Base-by-base conservation (phyloP, 2,113 vertebrate species). In the Hippopotamus amphibius region DNA sequence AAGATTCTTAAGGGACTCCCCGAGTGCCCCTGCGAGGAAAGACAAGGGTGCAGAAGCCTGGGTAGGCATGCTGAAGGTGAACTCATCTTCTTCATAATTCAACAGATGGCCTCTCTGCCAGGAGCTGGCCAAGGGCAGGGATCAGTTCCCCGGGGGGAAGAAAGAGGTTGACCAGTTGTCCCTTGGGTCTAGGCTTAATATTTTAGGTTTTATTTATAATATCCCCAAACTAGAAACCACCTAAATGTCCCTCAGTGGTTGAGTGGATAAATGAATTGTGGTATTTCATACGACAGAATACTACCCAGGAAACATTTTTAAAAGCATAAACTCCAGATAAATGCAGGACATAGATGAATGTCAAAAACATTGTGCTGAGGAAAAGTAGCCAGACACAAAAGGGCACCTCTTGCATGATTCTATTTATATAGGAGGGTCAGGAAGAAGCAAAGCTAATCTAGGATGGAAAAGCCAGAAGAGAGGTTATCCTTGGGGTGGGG, bases 11-110 rank as follows among this genome's bases (percentile, higher is more conserved):
- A 22, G 22, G 37, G 12, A 30, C 14, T 16, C 15, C 37, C 79
- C 0, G 0, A 6, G 50, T 3, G n/a, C 11, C 17, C 6, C 16
- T 33, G 15, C 2, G 50, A 65, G 33, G 50, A 43, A 53, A 13
- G 61, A 14, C 69, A 28, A 24, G 72, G 41, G 41, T 8, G 28
- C 63, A 48, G 48, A 15, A 74, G 41, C 10, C 1, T 5, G 10
- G 6, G 63, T 3, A 19, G 55, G 2, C 14, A 7, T 16, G 26
- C 37, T 30, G 30, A 83, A 79, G 48, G 30, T n/a, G 16, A 15
- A 5, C 46, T 59, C 2, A 2, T 10, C 9, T 46, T 61, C 21
- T 66, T 66, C 50, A 15, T 17, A 53, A 57, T 26, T 68, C 48
- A 61, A 5, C 41, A 9, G 28, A 30, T 19, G 6, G 8, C 14